Percentiles rank a stretch among this genome's conserved stretches.
Conservation (phyloP, 2,797 vertebrate genomes). For the Lepus oiostolus region DNA sequence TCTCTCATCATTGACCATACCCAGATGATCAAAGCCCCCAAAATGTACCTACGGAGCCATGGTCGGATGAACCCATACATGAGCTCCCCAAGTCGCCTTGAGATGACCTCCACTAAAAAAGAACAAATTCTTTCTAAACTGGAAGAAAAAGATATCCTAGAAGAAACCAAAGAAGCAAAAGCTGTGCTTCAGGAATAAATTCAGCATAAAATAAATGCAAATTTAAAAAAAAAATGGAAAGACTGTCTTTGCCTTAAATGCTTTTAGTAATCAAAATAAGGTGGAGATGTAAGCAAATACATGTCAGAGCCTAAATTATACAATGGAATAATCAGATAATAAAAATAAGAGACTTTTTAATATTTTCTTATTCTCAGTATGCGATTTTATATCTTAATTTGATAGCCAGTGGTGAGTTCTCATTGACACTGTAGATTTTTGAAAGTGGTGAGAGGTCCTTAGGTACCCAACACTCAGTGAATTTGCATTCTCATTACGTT, state of each 20-base stretch:
- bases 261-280: background rate
- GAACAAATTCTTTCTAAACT: too few relatives aligned
- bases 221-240: background rate
- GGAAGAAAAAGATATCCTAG: too few relatives aligned
- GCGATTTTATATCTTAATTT: background rate
- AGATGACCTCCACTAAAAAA: too few relatives aligned
- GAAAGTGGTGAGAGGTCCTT: background rate
- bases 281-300: background rate
- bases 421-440: background rate
- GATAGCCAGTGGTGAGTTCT: background rate
- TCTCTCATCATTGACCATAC: too few relatives aligned
- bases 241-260: background rate
- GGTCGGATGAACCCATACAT: too few relatives aligned
- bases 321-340: background rate
- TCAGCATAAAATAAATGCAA: too few relatives aligned
- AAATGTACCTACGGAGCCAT: too few relatives aligned
- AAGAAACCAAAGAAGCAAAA: too few relatives aligned
- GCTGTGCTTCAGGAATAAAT: too few relatives aligned
- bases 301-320: background rate
- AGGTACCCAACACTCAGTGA: background rate
- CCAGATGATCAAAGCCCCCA: too few relatives aligned
- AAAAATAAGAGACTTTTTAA: background rate
- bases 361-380: background rate
- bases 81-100: too few relatives aligned
- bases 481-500: background rate